A percentile compares a stretch with the other conserved stretches of the same genome.
These are phyloP conservation scores for Callaeas wilsoni DNA, from an alignment of 2,113 vertebrate species.

Conservation along the genomic window DNA sequence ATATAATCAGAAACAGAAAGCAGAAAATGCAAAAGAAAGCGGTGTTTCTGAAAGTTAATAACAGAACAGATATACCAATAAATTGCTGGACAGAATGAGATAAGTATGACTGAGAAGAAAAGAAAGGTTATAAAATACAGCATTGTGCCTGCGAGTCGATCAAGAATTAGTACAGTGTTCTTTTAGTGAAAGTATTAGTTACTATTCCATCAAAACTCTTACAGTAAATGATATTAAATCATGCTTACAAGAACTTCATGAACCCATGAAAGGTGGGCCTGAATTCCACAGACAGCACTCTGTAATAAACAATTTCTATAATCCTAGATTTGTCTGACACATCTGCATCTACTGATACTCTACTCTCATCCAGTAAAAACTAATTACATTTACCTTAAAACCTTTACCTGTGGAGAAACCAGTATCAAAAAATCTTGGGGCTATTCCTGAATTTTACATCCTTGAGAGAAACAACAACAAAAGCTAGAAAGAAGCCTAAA, in stretches of 20 bases:
- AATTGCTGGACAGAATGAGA: background rate
- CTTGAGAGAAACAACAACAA: background rate
- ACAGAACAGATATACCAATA: background rate
- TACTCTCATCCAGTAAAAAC: background rate
- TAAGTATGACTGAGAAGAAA: background rate
- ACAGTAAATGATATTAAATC: background rate
- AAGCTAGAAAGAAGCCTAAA: background rate
- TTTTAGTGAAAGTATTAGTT: background rate
- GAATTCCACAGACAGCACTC: background rate
- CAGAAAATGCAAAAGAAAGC: background rate
- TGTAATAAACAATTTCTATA: background rate
- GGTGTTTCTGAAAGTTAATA: background rate
- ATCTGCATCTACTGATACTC: background rate
- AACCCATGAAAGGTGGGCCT: background rate
- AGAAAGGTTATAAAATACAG: background rate
- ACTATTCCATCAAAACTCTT: background rate
- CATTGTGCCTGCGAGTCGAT: background rate
- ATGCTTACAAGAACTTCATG: background rate
- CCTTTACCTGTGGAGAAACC: background rate
- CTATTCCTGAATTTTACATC: background rate
- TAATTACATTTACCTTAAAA: background rate
- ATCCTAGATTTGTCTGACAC: background rate
- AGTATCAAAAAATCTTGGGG: background rate
- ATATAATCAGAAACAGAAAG: background rate
- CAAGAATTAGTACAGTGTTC: background rate